Base-by-base conservation (phyloP, 2,888 invertebrate species). In the Acheta domesticus region DNA sequence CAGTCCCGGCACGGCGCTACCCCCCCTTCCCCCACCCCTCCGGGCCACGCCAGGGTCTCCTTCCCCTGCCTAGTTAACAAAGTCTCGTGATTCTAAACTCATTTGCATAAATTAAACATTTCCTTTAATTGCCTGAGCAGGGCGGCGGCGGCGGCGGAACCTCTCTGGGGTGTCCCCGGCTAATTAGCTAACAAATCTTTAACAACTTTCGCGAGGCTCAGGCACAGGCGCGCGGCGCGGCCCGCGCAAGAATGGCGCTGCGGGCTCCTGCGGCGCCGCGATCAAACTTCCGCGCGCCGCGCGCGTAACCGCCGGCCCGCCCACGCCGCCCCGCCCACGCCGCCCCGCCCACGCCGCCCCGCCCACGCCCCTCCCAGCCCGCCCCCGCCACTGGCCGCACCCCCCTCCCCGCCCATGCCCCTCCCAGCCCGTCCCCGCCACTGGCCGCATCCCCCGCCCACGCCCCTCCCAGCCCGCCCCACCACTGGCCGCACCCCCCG, bases 101-200 rank as follows among this genome's bases (percentile, higher is more conserved):
- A 81, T 82, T 82, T 82, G 81, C 81, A 82, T 82, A 82, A 81
- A 82, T 82, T 82, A 81, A 80, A 81, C 82, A 80, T 82, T 81
- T 82, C 82, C 82, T 82, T 82, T 82, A 82, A 82, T 82, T 81
- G 82, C 82, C 82, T 82, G 77, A 80, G 80, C 77, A 77, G 80
- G 62, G 62, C 73, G 80, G 81, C 75, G 77, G 79, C 78, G 76
- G 19, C 48, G n/a, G 48, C 48, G 36, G 48, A 48, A 75, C 74
- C 80, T 81, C 81, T 81, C 78, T 49, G 50, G 81, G 81, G 81
- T 79, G 81, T 82, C 81, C 81, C 77, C 81, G 79, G 82, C 82
- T 82, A 82, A 82, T 82, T 82, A 82, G 81, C 79, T 81, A 82
- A 81, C 82, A 82, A 82, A 82, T 82, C 82, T 82, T 82, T 82